These are phyloP conservation scores for Scaptomyza flava DNA, from an alignment of 2,888 invertebrate genomes.

Conservation along the genomic window DNA sequence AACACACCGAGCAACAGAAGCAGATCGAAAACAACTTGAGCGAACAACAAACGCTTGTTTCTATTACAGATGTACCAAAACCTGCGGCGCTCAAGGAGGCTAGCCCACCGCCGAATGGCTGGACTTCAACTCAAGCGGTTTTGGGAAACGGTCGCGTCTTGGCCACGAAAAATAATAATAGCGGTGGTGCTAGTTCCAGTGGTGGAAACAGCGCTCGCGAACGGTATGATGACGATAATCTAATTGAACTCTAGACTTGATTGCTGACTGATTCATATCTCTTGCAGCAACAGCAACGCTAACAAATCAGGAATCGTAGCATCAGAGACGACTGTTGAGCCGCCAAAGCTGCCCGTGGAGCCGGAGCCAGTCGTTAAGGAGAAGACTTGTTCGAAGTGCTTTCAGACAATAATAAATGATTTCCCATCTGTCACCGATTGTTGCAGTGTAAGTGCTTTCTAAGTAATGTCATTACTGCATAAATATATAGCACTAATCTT, in stretches of 20 bases:
- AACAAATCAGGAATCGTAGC: slow-evolving; percentile 13
- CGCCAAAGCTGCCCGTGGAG: not conserved
- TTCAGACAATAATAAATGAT: no score
- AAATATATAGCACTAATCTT: not conserved
- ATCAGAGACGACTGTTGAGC: not conserved
- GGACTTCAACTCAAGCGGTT: slow-evolving; percentile 83
- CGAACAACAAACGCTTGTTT: slow-evolving; percentile 13
- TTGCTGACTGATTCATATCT: not conserved
- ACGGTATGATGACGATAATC: slow-evolving; percentile 25
- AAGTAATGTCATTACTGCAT: not conserved
- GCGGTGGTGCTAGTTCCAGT: slow-evolving; percentile 25
- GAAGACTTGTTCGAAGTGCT: slow-evolving; percentile 9
- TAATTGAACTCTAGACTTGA: not conserved
- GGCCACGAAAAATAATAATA: slow-evolving; percentile 49
- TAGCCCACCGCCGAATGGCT: slow-evolving; percentile 85
- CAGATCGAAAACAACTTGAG: not conserved
- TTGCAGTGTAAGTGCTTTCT: not conserved
- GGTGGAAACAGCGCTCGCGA: slow-evolving; percentile 36
- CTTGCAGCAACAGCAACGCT: not conserved
- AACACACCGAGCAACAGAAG: not conserved
- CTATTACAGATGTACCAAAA: slow-evolving; percentile 86
- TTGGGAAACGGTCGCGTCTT: slow-evolving; percentile 76
- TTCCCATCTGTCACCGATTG: no score
- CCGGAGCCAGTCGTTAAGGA: not conserved
- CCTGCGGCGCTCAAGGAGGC: slow-evolving; percentile 87